Conservation (phyloP, 2,888 invertebrate genomes). For the Nemoura dubitans region DNA sequence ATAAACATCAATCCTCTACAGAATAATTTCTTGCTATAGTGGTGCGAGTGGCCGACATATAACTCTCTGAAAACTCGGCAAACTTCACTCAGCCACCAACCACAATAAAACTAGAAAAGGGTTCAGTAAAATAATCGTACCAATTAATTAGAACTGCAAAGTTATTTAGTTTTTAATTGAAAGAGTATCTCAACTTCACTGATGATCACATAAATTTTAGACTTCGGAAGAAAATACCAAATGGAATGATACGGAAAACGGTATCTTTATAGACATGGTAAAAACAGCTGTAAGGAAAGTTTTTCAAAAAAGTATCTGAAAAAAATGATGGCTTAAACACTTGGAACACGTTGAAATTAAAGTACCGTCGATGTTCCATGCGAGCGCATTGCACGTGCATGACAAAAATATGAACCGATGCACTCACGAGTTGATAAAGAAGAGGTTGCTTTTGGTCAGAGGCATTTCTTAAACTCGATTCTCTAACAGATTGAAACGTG, state of each 20-base stretch:
- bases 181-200: conserved; percentile 27
- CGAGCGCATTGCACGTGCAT: too few relatives aligned
- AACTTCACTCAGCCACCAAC: background rate
- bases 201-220: background rate
- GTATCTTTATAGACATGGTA: background rate
- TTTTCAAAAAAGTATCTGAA: too few relatives aligned
- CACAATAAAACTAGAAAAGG: background rate
- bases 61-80: background rate
- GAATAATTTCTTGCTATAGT: background rate
- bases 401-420: too few relatives aligned
- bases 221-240: background rate
- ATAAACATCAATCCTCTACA: background rate
- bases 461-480: too few relatives aligned
- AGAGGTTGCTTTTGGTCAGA: too few relatives aligned
- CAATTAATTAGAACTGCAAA: background rate
- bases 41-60: background rate
- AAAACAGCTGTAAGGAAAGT: background rate
- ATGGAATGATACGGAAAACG: background rate
- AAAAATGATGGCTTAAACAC: too few relatives aligned
- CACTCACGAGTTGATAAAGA: too few relatives aligned
- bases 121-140: conserved; percentile 17
- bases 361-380: too few relatives aligned
- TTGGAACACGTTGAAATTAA: too few relatives aligned
- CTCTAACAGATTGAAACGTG: background rate
- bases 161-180: conserved; percentile 28